Evolutionary conservation across 92 coral and sea anemone species (phyloP), one percentile per base, ranked within the genome.

Genomic region (Pocillopora grandis): DNA sequence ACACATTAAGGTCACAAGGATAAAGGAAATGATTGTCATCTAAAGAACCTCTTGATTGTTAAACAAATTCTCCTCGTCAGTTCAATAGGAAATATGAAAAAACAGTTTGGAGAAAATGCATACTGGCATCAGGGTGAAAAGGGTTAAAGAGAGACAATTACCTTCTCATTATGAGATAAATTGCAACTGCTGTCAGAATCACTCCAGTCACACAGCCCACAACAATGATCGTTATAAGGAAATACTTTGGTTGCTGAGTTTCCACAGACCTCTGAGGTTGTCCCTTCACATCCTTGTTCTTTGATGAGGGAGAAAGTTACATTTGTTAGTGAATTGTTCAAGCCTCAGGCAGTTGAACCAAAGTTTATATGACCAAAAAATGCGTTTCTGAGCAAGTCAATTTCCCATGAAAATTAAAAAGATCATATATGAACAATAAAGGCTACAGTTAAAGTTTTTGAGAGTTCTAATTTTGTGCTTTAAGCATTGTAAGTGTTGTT

Each of bases 121-220:
- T 27, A 27, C 31, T 27, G 31, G 31, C 31, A 27, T 27, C 31
- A 27, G 31, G 31, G 31, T 27, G 31, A 27, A 27, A 23, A 27
- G 31, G 31, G 31, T 27, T 27, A 31, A 23, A 33, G 2, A 5
- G 21, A 4, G 23, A 56, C 33, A 81, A 27, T 18, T 3, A 55
- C 85, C 98, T 96, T 88, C 92, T 92, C 93, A 96, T 93, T 79
- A 96, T 92, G 60, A 96, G 88, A 67, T 94, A 96, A 66, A 94
- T 90, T 78, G 98, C 95, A 12, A 96, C 98, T n/a, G 99, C 95
- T 10, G 95, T 83, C 61, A 96, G 90, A 65, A 96, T 80, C 10
- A 96, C 85, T 80, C 98, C 99, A 48, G 94, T 88, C 20, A 96
- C 99, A 92, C 99, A 96, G 9, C 97, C 97, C 65, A 94, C 99